Evolutionary conservation across 2,888 invertebrate species (phyloP), one percentile per base, ranked within the genome.

Genomic region (Heliconius sara): DNA sequence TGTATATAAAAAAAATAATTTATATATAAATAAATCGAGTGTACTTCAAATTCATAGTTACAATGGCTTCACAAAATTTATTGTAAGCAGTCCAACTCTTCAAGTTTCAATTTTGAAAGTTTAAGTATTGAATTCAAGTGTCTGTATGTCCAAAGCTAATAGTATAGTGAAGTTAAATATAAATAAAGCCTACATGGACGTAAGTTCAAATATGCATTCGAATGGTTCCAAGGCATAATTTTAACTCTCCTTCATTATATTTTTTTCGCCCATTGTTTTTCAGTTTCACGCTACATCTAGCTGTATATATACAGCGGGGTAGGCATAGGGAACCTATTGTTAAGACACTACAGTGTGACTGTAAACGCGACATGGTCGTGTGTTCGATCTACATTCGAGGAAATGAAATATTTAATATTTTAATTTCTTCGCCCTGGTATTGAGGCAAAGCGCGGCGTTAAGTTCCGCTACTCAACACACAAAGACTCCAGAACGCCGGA

Each of bases 131-230:
- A 65, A 19, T 65, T 22, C 13, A 27, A 75, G 27, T 43, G 43
- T 47, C 65, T 47, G 47, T 75, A 27, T 75, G 43, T 66, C 75
- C 27, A 66, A 66, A 65, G 47, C 66, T 66, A 75, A 75, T 65
- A 75, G 65, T 47, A 73, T 60, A 65, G 43, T 66, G 27, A 75
- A 75, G 75, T 75, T 47, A 66, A 75, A 66, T 75, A 75, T 75
- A 75, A 75, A 75, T 75, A 75, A 66, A 75, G 30, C 66, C 65
- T 25, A 22, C 27, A 43, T 66, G 43, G 65, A 65, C 75, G 47
- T 65, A 66, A 75, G 16, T 66, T 75, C 22, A 75, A 75, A 75
- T 75, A 66, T 66, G 22, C 13, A 43, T 66, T 75, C 47, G 65
- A 47, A 30, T 75, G 27, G 65, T 27, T 47, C 65, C 30, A 43